Conservation (phyloP, 2,888 invertebrate genomes). For the Athripsodes cinereus region DNA sequence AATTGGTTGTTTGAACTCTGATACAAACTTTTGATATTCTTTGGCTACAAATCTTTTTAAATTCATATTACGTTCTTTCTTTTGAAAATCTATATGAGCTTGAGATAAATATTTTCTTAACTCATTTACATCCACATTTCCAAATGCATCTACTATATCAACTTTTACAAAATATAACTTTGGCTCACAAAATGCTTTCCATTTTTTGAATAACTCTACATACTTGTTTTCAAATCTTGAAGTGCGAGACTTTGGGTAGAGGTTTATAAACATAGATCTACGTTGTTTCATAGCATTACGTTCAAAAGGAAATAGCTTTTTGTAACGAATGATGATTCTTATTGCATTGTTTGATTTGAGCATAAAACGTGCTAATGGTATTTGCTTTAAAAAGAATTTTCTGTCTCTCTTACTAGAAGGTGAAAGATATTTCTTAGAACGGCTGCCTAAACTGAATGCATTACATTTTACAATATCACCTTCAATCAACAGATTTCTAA, state of each 20-base stretch:
- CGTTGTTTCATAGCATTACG: constrained; percentile 11
- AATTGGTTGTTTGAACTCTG: constrained; percentile 40
- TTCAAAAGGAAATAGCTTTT: constrained; percentile 17
- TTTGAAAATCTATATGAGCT: constrained; percentile 34
- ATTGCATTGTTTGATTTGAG: constrained; percentile 21
- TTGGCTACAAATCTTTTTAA: constrained; percentile 37
- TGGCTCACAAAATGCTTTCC: constrained; percentile 38
- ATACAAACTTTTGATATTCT: constrained; percentile 38
- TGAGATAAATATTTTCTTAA: constrained; percentile 38
- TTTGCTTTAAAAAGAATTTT: constrained; percentile 35
- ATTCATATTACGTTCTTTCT: constrained; percentile 33
- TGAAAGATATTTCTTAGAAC: constrained; percentile 34
- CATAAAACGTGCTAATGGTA: constrained; percentile 28
- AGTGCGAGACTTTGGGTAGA: constrained; percentile 11
- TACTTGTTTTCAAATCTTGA: constrained; percentile 18
- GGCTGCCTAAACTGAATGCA: constrained; percentile 35
- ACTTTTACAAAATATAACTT: constrained; percentile 45
- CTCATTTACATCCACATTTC: constrained; percentile 39
- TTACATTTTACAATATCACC: constrained; percentile 37
- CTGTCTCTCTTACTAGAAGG: constrained; percentile 25
- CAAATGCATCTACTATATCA: constrained; percentile 48
- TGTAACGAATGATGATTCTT: constrained; percentile 22
- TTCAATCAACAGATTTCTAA: constrained; percentile 36
- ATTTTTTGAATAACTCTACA: constrained; percentile 32
- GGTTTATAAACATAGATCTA: constrained; percentile 18